Evolutionary conservation across 2,888 invertebrate species (phyloP).

Genomic region (Timandra comae): DNA sequence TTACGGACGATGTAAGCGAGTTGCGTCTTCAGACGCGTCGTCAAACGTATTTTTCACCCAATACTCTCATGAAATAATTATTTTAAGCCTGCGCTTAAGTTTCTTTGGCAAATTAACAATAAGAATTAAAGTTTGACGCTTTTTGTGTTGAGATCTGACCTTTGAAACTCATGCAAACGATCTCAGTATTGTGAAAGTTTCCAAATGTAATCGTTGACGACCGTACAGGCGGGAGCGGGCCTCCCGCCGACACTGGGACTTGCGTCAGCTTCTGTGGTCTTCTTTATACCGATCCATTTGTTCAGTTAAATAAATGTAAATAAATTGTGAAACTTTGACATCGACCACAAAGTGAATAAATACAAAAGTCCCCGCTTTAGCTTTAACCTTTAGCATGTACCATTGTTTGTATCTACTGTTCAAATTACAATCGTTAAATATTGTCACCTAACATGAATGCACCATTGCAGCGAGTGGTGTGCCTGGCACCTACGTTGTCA

Average conservation of each 20-base stretch:
- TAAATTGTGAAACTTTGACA: constrained; percentile 25
- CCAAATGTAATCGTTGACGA: constrained; percentile 27
- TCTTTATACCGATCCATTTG: constrained; percentile 18
- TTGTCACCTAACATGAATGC: constrained; percentile 54
- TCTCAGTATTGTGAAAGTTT: constrained; percentile 41
- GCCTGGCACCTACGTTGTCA: constrained; percentile 34
- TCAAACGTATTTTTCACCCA: constrained; percentile 76
- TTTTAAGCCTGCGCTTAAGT: constrained; percentile 63
- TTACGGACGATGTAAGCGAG: constrained; percentile 46
- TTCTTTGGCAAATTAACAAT: constrained; percentile 69
- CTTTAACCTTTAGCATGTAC: constrained; percentile 62
- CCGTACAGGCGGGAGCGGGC: constrained; percentile 31
- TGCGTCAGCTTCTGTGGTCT: constrained; percentile 37
- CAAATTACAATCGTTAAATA: constrained; percentile 40
- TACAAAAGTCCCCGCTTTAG: constrained; percentile 49
- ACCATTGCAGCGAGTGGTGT: constrained; percentile 42
- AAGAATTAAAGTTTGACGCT: constrained; percentile 54
- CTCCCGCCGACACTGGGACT: constrained; percentile 47
- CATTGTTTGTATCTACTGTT: constrained; percentile 59
- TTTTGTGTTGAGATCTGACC: constrained; percentile 64
- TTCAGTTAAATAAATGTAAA: constrained; percentile 18
- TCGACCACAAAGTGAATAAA: constrained; percentile 25
- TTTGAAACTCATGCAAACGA: constrained; percentile 49
- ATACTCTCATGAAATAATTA: constrained; percentile 64
- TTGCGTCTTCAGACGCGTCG: constrained; percentile 53